Evolutionary conservation across 2,888 invertebrate species (phyloP), one percentile per base, ranked within the genome.

Genomic region (Blastobasis lacticolella): DNA sequence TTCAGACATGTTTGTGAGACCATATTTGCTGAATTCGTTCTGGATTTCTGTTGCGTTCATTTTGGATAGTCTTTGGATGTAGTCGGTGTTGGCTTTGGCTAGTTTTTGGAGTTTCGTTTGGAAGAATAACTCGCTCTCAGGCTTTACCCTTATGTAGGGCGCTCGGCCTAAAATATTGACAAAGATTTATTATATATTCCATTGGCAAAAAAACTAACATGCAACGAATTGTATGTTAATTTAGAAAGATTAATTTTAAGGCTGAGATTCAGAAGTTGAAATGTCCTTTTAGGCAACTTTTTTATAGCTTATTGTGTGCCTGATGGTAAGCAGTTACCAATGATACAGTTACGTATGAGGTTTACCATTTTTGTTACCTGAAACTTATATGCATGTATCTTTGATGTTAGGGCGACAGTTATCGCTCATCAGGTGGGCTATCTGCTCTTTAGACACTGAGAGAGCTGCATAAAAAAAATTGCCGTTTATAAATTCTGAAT

Each of bases 91-190:
- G 0, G 79, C 74, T 74, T 79, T 82, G 9, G 80, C 81, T 9
- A 87, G 57, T 42, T 74, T 80, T 37, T 83, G 84, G 0, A 85
- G 62, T 57, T 84, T 85, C 0, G 72, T 83, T 62, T 84, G 82
- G 50, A 87, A 86, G 52, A 86, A 81, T 2, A 88, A 53, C 46
- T 88, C 87, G 60, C 84, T 85, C 38, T 87, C 87, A 0, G 87
- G 87, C 38, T 88, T 87, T 1, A 87, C 87, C 37, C 88, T 69
- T 0, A 88, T 59, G 45, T 73, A 82, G 54, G 54, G 1, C 61
- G 73, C 23, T 2, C 69, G 68, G 7, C 75, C 85, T 84, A 73
- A 61, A 82, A 72, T 58, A 38, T 8, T 5, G 10, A 42, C 6
- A 23, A 23, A 3, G 23, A 23, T 42, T 42, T 42, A 42, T 42